These are phyloP conservation scores for Anarhynchus alexandrinus DNA, from an alignment of 2,113 vertebrate genomes.

Conservation along the genomic window DNA sequence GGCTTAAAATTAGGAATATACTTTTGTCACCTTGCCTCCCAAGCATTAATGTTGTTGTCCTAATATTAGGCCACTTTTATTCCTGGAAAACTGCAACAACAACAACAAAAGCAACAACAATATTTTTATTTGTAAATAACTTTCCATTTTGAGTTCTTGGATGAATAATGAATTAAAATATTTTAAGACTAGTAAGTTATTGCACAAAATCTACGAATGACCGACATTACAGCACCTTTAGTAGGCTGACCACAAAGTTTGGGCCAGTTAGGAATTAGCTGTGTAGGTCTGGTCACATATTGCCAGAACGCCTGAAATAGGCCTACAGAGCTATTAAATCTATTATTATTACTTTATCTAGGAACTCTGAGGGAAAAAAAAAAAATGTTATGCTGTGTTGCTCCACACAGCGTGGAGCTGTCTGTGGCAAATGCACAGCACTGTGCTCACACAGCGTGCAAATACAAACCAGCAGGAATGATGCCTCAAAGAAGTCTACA, in stretches of 20 bases:
- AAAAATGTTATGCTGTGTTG: not conserved
- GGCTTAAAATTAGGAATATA: not conserved
- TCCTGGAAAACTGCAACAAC: not conserved
- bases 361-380: not conserved
- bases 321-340: not conserved
- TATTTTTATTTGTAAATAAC: not conserved
- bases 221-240: not conserved
- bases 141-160: not conserved
- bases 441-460: no score
- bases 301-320: not conserved
- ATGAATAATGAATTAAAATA: not conserved
- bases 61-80: not conserved
- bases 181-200: not conserved
- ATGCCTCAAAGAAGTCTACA: not conserved
- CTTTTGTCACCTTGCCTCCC: not conserved
- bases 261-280: not conserved
- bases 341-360: not conserved
- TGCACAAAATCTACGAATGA: accelerated
- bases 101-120: not conserved
- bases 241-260: not conserved
- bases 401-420: accelerated
- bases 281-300: no score
- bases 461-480: no score
- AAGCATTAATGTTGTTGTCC: not conserved
- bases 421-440: accelerated